Evolutionary conservation across 2,113 vertebrate species (phyloP), one percentile per base, ranked within the genome.

Genomic region (Corynorhinus townsendii): DNA sequence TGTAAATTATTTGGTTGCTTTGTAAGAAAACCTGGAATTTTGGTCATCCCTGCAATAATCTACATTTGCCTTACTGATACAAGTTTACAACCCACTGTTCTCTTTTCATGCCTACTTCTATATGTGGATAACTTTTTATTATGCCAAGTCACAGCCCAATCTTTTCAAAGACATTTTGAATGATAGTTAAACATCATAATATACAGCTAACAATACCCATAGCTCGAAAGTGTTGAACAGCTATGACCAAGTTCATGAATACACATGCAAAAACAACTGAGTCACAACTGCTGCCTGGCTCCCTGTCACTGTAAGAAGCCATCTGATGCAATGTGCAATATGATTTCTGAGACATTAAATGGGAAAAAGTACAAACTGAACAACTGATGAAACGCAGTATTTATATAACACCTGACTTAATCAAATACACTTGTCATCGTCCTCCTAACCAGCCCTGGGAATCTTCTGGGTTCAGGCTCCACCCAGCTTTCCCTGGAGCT

Each of bases 101-200:
- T 76, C 38, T 77, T 79, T 80, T 54, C 43, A 54, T 47, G 26
- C n/a, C 26, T 80, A 33, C 28, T 80, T 33, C 62, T 38, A 86
- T 35, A 66, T 35, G 4, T 30, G 43, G 24, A 69, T 73, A 86
- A 72, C 17, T n/a, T 89, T 93, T 49, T 82, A 69, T 83, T 84
- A 84, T 54, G 54, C 38, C 38, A 84, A 84, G 56, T 94, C 38
- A 93, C 38, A 86, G 38, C 2, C 68, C 73, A 47, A 90, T 81
- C 26, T 82, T 90, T 93, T 84, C 30, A 89, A 87, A 90, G 83
- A 68, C 56, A 84, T 30, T 83, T 52, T 56, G 83, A 79, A 33
- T 86, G 90, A 64, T n/a, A 80, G 80, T 91, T 96, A 95, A 92
- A 47, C 11, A n/a, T 85, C 90, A 40, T 82, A 75, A 62, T 86